Conservation (phyloP, 2,797 vertebrate genomes). For the Craterocephalus amniculus region DNA sequence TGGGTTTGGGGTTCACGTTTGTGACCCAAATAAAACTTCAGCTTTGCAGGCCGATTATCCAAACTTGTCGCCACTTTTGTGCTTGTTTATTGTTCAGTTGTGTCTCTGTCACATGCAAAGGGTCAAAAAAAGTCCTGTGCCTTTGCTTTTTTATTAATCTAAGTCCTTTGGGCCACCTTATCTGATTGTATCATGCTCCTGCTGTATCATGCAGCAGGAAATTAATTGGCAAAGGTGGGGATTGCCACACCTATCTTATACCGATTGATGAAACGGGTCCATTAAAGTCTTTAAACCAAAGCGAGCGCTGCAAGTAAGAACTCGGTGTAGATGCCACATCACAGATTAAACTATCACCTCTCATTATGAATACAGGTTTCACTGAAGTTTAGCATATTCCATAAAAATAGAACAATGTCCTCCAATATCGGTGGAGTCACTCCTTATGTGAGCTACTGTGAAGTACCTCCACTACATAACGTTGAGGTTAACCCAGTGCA, state of each 20-base stretch:
- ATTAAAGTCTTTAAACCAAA: neutral
- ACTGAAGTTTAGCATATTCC: conserved; percentile 2
- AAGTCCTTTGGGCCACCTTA: conserved; percentile 3
- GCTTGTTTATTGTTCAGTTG: neutral
- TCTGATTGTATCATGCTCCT: conserved; percentile 18
- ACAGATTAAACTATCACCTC: conserved; percentile 6
- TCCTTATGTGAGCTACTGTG: conserved; percentile 6
- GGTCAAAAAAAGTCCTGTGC: neutral
- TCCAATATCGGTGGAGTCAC: neutral
- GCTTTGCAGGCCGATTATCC: neutral
- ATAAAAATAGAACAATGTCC: conserved; percentile 19
- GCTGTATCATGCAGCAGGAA: conserved; percentile 19
- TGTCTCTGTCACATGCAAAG: conserved; percentile 15
- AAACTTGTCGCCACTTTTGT: conserved; percentile 2
- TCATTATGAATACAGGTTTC: neutral
- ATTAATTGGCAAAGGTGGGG: conserved; percentile 16
- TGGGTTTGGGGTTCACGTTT: neutral
- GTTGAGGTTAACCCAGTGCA: conserved; percentile 5
- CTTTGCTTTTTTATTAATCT: conserved; percentile 13
- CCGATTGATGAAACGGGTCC: conserved; percentile 24
- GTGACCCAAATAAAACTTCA: conserved; percentile 10
- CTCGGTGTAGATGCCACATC: conserved; percentile 3
- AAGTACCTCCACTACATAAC: conserved; percentile 6
- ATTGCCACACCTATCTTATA: conserved; percentile 11
- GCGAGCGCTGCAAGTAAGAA: neutral